Evolutionary conservation across 2,113 vertebrate genomes (phyloP).

Genomic region (Melanerpes formicivorus): DNA sequence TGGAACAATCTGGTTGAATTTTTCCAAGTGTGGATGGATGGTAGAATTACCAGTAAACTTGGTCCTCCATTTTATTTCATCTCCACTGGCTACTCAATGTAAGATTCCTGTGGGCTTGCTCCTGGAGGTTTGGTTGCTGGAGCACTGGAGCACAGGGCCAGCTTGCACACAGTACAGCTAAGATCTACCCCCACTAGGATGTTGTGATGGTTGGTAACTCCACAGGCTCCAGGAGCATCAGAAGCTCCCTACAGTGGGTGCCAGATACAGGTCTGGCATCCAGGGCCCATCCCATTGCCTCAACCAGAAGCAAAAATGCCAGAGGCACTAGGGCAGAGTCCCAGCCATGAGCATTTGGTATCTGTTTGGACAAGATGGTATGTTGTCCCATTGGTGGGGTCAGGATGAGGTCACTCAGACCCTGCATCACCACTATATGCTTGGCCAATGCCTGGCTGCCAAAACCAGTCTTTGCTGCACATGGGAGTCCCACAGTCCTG

Average conservation of each 20-base stretch:
- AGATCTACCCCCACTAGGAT: not conserved
- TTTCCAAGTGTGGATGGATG: not conserved
- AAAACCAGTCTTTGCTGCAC: not conserved
- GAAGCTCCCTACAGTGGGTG: no score
- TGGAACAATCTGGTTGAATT: not conserved
- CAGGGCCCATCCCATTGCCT: not conserved
- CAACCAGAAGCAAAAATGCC: not conserved
- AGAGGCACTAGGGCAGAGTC: not conserved
- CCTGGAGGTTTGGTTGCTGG: not conserved
- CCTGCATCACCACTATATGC: not conserved
- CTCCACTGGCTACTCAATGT: not conserved
- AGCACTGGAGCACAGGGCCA: fast-evolving
- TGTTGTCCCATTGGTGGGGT: not conserved
- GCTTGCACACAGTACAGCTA: not conserved
- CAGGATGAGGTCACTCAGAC: not conserved
- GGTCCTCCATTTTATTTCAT: not conserved
- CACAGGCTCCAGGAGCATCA: fast-evolving
- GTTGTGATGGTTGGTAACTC: not conserved
- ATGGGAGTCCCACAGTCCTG: not conserved
- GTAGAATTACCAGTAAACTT: not conserved
- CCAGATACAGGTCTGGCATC: not conserved
- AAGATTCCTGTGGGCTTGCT: not conserved
- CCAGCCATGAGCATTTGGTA: not conserved
- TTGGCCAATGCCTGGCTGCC: not conserved
- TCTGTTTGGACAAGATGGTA: not conserved